Evolutionary conservation across 2,113 vertebrate genomes (phyloP).

Genomic region (Asarcornis scutulata): DNA sequence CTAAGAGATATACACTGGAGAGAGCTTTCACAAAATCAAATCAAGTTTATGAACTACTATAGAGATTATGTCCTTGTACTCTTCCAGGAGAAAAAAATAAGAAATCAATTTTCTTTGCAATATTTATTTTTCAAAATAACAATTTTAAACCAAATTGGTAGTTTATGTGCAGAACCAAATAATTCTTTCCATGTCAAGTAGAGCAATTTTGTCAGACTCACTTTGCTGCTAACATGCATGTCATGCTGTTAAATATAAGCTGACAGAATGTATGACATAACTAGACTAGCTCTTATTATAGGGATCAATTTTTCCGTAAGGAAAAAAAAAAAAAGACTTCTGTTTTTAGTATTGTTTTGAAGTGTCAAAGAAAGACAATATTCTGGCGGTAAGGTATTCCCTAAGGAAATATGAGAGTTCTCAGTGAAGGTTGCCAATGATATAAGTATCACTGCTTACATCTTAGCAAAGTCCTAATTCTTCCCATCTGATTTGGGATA

Average conservation of each 20-base stretch:
- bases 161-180: conserved; percentile 5
- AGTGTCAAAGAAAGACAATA: background rate
- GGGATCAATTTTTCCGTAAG: background rate
- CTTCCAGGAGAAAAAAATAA: conserved; percentile 5
- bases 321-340: background rate
- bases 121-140: conserved; percentile 35
- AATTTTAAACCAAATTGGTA: background rate
- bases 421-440: background rate
- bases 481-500: background rate
- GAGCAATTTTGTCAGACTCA: conserved; percentile 37
- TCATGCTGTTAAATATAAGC: conserved; percentile 17
- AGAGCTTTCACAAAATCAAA: conserved; percentile 37
- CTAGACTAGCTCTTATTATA: background rate
- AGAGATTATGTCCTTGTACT: conserved; percentile 26
- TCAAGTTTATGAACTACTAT: background rate
- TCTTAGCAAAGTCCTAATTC: background rate
- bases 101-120: conserved; percentile 44
- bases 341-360: conserved; percentile 7
- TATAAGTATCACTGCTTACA: accelerated
- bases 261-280: background rate
- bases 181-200: conserved; percentile 25
- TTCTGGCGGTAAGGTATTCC: background rate
- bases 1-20: background rate
- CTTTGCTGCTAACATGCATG: conserved; percentile 5
- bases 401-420: background rate